Evolutionary conservation across 2,113 vertebrate species (phyloP).

Genomic region (Acinonyx jubatus): DNA sequence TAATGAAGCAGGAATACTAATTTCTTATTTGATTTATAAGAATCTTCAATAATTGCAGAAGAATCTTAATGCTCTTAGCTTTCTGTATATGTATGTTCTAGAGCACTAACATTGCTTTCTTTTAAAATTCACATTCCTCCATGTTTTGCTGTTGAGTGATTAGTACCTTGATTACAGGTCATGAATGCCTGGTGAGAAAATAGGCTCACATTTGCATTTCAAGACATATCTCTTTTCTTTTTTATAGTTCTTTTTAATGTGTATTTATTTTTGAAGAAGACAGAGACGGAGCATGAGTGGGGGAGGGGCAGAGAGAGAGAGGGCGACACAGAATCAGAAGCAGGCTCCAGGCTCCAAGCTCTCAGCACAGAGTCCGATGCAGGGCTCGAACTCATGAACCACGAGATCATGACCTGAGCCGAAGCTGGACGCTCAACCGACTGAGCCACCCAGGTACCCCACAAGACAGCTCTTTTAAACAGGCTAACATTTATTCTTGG

Average conservation of each 20-base stretch:
- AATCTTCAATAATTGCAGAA: not conserved
- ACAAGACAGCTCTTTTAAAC: not conserved
- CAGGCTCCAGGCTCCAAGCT: too few species aligned
- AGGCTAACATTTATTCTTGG: constrained; percentile 8
- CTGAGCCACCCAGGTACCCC: too few species aligned
- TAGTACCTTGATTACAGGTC: constrained; percentile 9
- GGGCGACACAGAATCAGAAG: too few species aligned
- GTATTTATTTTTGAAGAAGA: too few species aligned
- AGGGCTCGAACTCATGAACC: too few species aligned
- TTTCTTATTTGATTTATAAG: constrained; percentile 51
- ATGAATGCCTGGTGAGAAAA: constrained; percentile 5
- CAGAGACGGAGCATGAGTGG: too few species aligned
- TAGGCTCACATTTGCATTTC: not conserved
- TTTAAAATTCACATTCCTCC: not conserved
- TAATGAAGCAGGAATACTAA: not conserved
- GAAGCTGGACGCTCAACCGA: too few species aligned
- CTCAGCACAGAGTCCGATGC: too few species aligned
- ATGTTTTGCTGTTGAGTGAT: constrained; percentile 19
- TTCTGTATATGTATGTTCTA: not conserved
- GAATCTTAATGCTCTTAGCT: not conserved
- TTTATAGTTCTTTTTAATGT: too few species aligned
- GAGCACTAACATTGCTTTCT: not conserved
- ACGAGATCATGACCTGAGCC: too few species aligned
- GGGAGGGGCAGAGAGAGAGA: too few species aligned
- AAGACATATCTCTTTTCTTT: not conserved